These are phyloP conservation scores for Ennomos fuscantarius DNA, from an alignment of 2,888 invertebrate species.

Conservation along the genomic window DNA sequence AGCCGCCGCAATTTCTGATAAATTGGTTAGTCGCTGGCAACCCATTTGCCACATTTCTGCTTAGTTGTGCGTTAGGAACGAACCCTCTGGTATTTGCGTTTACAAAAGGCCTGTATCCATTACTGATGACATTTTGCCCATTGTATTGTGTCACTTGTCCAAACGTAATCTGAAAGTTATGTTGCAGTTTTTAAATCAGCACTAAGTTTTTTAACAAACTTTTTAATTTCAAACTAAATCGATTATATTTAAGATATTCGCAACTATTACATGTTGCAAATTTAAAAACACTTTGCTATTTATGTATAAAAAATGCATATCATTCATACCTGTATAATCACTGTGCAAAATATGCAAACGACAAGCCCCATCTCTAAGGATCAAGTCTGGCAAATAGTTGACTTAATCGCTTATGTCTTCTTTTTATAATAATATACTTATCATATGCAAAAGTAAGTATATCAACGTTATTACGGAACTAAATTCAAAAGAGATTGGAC, in stretches of 20 bases:
- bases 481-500: neutral
- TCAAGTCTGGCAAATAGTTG: conserved; percentile 12
- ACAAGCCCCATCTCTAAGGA: conserved; percentile 27
- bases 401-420: neutral
- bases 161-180: conserved; percentile 23
- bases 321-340: conserved; percentile 31
- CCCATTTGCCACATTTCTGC: conserved; percentile 5
- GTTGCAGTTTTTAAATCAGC: too few species aligned
- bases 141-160: conserved; percentile 15
- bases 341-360: conserved; percentile 19
- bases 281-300: too few species aligned
- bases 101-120: neutral
- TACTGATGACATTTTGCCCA: conserved; percentile 15
- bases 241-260: too few species aligned
- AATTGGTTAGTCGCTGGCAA: conserved; percentile 11
- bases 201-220: too few species aligned
- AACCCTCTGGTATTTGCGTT: conserved; percentile 16
- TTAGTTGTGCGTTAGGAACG: conserved; percentile 4
- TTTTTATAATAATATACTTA: conserved; percentile 20
- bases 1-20: conserved; percentile 15
- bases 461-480: conserved; percentile 22
- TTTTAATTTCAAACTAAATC: too few species aligned
- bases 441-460: neutral
- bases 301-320: too few species aligned
- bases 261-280: too few species aligned